These are phyloP conservation scores for Ibycter americanus DNA, from an alignment of 2,797 vertebrate genomes.

Conservation along the genomic window DNA sequence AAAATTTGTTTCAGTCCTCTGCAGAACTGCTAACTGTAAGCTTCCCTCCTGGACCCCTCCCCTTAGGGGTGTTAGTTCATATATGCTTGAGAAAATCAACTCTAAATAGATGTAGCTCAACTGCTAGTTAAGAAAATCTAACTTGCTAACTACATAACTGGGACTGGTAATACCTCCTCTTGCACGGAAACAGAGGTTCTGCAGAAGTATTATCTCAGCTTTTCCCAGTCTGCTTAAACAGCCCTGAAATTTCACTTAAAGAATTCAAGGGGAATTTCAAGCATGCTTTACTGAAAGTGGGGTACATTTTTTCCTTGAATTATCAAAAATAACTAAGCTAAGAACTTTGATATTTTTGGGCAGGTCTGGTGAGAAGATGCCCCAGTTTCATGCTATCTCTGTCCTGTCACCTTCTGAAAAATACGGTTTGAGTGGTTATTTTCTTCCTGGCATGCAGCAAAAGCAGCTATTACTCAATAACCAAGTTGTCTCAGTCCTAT, in stretches of 20 bases:
- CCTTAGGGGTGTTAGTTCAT: conserved; percentile 9
- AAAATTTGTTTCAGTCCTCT: conserved; percentile 28
- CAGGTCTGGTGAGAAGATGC: not conserved
- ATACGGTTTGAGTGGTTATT: not conserved
- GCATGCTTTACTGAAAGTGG: not conserved
- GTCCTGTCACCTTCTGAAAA: not conserved
- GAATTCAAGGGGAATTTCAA: not conserved
- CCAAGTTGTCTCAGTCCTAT: not conserved
- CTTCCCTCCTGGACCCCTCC: not conserved
- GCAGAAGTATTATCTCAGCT: not conserved
- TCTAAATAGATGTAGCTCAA: not conserved
- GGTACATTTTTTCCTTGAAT: not conserved
- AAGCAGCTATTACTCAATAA: not conserved
- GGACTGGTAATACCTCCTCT: not conserved
- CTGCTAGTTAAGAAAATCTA: conserved; percentile 26
- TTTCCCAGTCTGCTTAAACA: not conserved
- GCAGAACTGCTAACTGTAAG: conserved; percentile 23
- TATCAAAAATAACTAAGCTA: not conserved
- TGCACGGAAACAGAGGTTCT: not conserved
- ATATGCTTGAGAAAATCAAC: conserved; percentile 31
- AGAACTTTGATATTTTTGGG: not conserved
- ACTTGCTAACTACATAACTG: not conserved
- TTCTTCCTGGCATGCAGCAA: not conserved
- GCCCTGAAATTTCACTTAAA: not conserved
- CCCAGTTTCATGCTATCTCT: not conserved